Conservation (phyloP, 2,113 vertebrate genomes). For the Lampris incognitus region DNA sequence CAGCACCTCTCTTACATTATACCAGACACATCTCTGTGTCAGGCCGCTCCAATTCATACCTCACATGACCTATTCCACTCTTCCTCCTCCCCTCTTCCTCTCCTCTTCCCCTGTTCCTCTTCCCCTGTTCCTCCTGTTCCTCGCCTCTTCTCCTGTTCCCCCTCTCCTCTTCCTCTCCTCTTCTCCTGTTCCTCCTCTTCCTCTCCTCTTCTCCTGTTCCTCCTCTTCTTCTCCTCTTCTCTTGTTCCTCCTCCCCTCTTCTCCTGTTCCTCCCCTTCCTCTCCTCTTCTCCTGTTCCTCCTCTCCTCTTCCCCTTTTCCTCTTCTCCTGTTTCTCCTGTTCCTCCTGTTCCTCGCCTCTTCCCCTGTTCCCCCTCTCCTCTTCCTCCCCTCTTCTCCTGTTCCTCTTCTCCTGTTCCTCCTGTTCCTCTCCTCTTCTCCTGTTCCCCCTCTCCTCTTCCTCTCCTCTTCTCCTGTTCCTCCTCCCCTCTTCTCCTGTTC, state of each 20-base stretch:
- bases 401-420: not conserved
- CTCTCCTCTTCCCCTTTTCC: constrained; percentile 26
- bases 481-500: too few species aligned
- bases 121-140: not conserved
- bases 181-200: not conserved
- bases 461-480: too few species aligned
- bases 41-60: too few species aligned
- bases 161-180: constrained; percentile 18
- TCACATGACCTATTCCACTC: too few species aligned
- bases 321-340: constrained; percentile 28
- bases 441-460: too few species aligned
- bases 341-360: constrained; percentile 22
- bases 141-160: not conserved
- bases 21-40: too few species aligned
- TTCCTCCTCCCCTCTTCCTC: too few species aligned
- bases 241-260: not conserved
- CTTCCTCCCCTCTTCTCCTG: not conserved
- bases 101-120: too few species aligned
- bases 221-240: not conserved
- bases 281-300: constrained; percentile 25
- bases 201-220: not conserved
- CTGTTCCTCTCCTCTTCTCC: too few species aligned
- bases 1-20: too few species aligned
- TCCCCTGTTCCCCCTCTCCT: constrained; percentile 13
- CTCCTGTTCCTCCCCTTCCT: too few species aligned